Evolutionary conservation across 1,140 invertebrate genomes (phyloP).

Genomic region (Drosophila ercepeae): DNA sequence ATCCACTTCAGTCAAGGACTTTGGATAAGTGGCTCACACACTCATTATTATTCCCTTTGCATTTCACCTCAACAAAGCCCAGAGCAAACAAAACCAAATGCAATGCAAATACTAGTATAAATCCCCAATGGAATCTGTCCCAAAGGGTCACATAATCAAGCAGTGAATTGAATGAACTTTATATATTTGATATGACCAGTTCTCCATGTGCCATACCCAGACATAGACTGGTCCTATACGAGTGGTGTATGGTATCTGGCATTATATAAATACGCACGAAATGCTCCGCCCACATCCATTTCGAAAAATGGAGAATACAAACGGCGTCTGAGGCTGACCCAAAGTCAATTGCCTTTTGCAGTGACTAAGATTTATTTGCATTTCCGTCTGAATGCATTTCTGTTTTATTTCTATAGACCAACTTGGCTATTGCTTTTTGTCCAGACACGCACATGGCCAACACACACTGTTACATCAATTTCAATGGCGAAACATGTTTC

Average conservation of each 20-base stretch:
- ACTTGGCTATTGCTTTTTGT: slow-evolving; percentile 37
- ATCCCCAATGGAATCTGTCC: slow-evolving; percentile 23
- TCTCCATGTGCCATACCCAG: slow-evolving; percentile 15
- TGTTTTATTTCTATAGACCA: slow-evolving; percentile 60
- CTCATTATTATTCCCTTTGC: slow-evolving; percentile 25
- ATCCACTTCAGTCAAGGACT: slow-evolving; percentile 1
- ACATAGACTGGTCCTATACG: neutral
- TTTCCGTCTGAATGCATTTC: slow-evolving; percentile 73
- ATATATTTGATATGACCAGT: slow-evolving; percentile 30
- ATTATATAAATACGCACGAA: slow-evolving; percentile 58
- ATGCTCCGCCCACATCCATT: slow-evolving; percentile 42
- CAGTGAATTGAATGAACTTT: slow-evolving; percentile 19
- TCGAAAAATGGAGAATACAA: slow-evolving; percentile 18
- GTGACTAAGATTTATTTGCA: slow-evolving; percentile 77
- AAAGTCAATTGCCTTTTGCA: slow-evolving; percentile 72
- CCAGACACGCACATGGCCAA: slow-evolving; percentile 38
- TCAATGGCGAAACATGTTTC: slow-evolving; percentile 34
- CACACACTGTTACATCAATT: slow-evolving; percentile 6
- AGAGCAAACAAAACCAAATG: slow-evolving; percentile 5
- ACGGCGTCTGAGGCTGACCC: slow-evolving; percentile 52
- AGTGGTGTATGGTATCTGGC: slow-evolving; percentile 8
- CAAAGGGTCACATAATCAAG: slow-evolving; percentile 42
- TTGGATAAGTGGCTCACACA: slow-evolving; percentile 26
- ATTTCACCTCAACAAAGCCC: slow-evolving; percentile 23
- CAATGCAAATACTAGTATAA: slow-evolving; percentile 44